Evolutionary conservation across 2,797 vertebrate species (phyloP).

Genomic region (Botia almorhae): DNA sequence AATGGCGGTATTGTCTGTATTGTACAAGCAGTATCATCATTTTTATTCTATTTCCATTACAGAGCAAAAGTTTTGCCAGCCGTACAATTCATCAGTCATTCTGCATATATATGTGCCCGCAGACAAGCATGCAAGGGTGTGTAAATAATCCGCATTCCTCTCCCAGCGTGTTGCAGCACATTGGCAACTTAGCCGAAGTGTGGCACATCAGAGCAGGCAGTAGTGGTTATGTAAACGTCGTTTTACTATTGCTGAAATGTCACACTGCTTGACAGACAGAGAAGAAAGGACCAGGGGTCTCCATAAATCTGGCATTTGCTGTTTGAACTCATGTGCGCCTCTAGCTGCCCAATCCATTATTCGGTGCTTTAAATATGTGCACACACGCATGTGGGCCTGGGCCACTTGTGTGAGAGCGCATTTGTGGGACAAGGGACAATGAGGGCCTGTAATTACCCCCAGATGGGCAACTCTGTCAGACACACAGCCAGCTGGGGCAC

Average conservation of each 20-base stretch:
- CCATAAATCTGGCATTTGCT: constrained; percentile 69
- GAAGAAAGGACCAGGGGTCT: constrained; percentile 51
- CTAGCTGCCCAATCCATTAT: constrained; percentile 67
- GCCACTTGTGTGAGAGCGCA: constrained; percentile 62
- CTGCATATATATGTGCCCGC: constrained; percentile 5
- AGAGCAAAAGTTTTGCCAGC: background rate
- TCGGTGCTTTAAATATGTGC: constrained; percentile 64
- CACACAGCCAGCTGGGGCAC: constrained; percentile 70
- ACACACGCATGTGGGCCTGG: constrained; percentile 60
- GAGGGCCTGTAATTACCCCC: constrained; percentile 66
- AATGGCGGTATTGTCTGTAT: constrained; percentile 14
- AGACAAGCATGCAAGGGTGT: constrained; percentile 15
- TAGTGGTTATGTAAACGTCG: constrained; percentile 59
- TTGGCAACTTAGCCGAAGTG: constrained; percentile 11
- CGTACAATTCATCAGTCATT: background rate
- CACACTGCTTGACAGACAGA: constrained; percentile 50
- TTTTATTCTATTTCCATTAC: constrained; percentile 19
- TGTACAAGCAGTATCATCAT: constrained; percentile 5
- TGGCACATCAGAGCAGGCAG: constrained; percentile 25
- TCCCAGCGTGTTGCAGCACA: constrained; percentile 15
- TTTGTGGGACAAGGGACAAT: constrained; percentile 61
- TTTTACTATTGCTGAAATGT: constrained; percentile 52
- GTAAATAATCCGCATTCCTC: constrained; percentile 39
- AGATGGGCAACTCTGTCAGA: constrained; percentile 68
- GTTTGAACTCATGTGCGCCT: constrained; percentile 58